Percentiles rank a stretch among this genome's conserved stretches.
phyloP scores from a whole-genome alignment of 2,797 vertebrate genomes.

The Amblyopsis hoosieri region DNA sequence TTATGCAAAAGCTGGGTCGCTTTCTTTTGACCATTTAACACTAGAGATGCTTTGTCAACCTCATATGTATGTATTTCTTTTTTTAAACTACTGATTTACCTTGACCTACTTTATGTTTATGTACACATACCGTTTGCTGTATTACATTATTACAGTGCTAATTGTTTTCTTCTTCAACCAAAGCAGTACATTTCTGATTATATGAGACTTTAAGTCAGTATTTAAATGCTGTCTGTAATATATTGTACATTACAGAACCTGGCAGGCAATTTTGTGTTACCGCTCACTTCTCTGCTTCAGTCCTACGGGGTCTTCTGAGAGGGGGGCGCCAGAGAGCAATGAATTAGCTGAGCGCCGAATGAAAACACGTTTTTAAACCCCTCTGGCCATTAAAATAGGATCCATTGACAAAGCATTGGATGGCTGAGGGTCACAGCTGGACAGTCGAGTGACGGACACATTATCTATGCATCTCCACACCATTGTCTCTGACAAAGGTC shows the following conservation, averaged over 20 bases:
- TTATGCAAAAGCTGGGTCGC: slow-evolving; percentile 74
- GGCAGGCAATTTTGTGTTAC: slow-evolving; percentile 12
- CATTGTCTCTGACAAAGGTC: slow-evolving; percentile 59
- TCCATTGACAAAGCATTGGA: slow-evolving; percentile 16
- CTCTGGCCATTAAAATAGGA: not conserved
- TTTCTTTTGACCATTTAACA: slow-evolving; percentile 27
- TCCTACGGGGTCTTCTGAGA: slow-evolving; percentile 39
- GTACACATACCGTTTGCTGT: slow-evolving; percentile 39
- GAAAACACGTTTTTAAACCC: slow-evolving; percentile 1
- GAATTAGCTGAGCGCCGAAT: slow-evolving; percentile 7
- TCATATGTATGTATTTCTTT: slow-evolving; percentile 19
- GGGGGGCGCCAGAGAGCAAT: slow-evolving; percentile 48
- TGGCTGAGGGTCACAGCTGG: slow-evolving; percentile 15
- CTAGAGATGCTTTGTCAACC: slow-evolving; percentile 11
- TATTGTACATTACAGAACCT: not conserved
- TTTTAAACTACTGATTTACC: slow-evolving; percentile 30
- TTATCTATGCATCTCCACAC: slow-evolving; percentile 79
- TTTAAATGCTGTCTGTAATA: slow-evolving; percentile 9
- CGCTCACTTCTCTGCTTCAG: slow-evolving; percentile 11
- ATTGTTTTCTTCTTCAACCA: slow-evolving; percentile 58
- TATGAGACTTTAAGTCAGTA: not conserved
- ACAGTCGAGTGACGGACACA: slow-evolving; percentile 44
- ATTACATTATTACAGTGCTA: slow-evolving; percentile 31
- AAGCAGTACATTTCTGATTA: slow-evolving; percentile 55
- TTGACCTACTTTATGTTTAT: slow-evolving; percentile 29